Evolutionary conservation across 2,888 invertebrate genomes (phyloP).

Genomic region (Diaperis boleti): DNA sequence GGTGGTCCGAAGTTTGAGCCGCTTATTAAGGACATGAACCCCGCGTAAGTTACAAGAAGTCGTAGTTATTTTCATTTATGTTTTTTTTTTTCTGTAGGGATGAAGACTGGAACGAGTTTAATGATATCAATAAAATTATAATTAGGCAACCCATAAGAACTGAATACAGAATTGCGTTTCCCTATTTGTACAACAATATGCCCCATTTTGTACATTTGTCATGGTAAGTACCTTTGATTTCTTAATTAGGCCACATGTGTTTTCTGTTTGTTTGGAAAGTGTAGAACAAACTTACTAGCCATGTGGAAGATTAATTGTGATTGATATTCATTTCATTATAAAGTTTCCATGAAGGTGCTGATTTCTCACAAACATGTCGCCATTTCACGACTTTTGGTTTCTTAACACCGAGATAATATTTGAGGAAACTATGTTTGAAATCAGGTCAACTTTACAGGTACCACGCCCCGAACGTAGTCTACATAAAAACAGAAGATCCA

Average conservation of each 20-base stretch:
- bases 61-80: slow-evolving; percentile 10
- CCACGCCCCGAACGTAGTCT: slow-evolving; percentile 98
- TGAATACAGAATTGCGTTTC: slow-evolving; percentile 99
- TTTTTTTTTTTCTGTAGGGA: slow-evolving; percentile 73
- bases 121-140: slow-evolving; percentile 99
- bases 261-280: slow-evolving; percentile 60
- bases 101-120: slow-evolving; percentile 99
- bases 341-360: slow-evolving; percentile 69
- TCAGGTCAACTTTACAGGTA: slow-evolving; percentile 78
- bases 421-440: background rate
- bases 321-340: slow-evolving; percentile 70
- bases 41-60: slow-evolving; percentile 74
- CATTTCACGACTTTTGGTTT: background rate
- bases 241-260: slow-evolving; percentile 59
- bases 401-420: background rate
- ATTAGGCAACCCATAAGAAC: slow-evolving; percentile 98
- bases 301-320: slow-evolving; percentile 69
- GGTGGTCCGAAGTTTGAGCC: slow-evolving; percentile 99
- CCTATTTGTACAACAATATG: slow-evolving; percentile 98
- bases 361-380: slow-evolving; percentile 67
- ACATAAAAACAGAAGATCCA: slow-evolving; percentile 99
- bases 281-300: slow-evolving; percentile 69
- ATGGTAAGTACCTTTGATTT: slow-evolving; percentile 78
- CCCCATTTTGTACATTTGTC: slow-evolving; percentile 98
- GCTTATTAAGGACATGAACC: slow-evolving; percentile 96